Base-by-base conservation (phyloP, 2,888 invertebrate genomes). In the Molorchus minor region DNA sequence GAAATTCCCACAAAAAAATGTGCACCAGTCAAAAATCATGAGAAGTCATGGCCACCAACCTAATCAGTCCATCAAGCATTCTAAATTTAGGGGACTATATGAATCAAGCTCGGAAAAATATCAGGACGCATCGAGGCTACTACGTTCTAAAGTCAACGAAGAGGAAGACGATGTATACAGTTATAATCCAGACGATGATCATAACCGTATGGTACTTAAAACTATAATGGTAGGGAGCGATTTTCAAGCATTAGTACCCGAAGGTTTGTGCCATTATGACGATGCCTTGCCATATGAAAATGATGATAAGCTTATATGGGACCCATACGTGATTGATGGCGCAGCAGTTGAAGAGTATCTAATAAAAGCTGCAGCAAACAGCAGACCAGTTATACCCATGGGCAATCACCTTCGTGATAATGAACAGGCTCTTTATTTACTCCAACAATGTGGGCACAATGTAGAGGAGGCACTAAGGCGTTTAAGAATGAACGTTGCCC, bases 181-280 rank as follows among this genome's bases (percentile, higher is more conserved):
- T 33, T 92, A 91, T 72, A 90, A 89, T 76, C 91, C 91, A 0
- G 92, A 92, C 16, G 92, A 93, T 75, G 93, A 93, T 72, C 92
- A 93, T 70, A 92, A 92, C 90, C 91, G 93, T 79, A 93, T 94
- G 81, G 80, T 81, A 62, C 77, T 71, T 15, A 72, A 71, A 84
- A 94, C 93, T n/a, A 96, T 97, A 64, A 96, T 96, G 93, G 96
- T 98, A 12, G 98, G 97, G 10, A 88, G 90, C 65, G 94, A 95
- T 75, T 97, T 91, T 79, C 98, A 98, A 83, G 98, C 97, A 2
- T 88, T 87, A 52, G 95, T 98, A 75, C 97, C 97, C 1, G 94
- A 94, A 77, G 96, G 95, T 0, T 83, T 97, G 13, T 92, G 92
- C 73, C 91, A 90, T 74, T 97, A 98, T 79, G 97, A 94, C 73